Base-by-base conservation (phyloP, 2,113 vertebrate species). In the Ictalurus furcatus region DNA sequence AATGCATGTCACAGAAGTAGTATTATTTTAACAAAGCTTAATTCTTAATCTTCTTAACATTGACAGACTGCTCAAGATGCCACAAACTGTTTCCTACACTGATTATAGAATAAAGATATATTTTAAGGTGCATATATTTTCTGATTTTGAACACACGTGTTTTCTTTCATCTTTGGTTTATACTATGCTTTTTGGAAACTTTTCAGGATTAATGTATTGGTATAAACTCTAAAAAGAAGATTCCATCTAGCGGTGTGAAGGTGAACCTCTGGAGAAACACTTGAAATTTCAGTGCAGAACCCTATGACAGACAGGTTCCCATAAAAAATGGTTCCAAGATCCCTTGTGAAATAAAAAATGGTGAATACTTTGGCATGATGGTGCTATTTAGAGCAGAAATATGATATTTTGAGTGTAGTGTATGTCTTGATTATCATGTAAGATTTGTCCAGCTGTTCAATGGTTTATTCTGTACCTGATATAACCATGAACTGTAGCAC, bases 401-500 rank as follows among this genome's bases (percentile, higher is more conserved):
- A 52, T 48, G 48, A 48, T 52, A 52, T 52, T 52, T 52, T 52
- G 6, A 44, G 2, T 44, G 21, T 76, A 44, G 19, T 76, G 11
- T 48, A 44, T 71, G 16, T 37, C 13, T 73, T 16, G 23, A 6
- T 16, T 71, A 71, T 37, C 30, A 6, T 71, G 30, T 71, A 17
- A 34, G 14, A 34, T 34, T 11, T 23, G 37, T 44, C 12, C 37
- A 78, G 21, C 30, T 37, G 54, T 40, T 28, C 34, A 86, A 14
- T 21, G 30, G 28, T 71, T 85, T 73, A 52, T 85, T 25, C 17
- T 85, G 63, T 87, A 54, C 59, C 17, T 58, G 17, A 82, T 69
- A 71, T 88, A 65, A 19, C 28, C 6, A 8, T 82, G 61, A 28
- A 83, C 65, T 56, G 11, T 88, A 34, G 52, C 37, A 88, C 54